Base-by-base conservation (phyloP, 2,888 invertebrate species). In the Drosophila yooni region DNA sequence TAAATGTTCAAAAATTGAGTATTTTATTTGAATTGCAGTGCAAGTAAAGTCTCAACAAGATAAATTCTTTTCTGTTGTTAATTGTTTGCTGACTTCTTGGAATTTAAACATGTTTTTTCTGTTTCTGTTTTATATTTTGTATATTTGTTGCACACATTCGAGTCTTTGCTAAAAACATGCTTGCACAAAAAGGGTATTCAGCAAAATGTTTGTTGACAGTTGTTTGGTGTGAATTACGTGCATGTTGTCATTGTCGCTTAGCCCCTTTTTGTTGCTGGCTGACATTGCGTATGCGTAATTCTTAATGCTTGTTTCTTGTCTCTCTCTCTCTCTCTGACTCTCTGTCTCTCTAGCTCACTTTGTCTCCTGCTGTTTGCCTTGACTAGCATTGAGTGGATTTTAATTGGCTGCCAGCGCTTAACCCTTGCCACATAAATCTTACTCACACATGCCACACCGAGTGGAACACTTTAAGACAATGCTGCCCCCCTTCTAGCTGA, bases 201-300 rank as follows among this genome's bases (percentile, higher is more conserved):
- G 18, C 11, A 69, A 77, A 70, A 57, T 76, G 67, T 70, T 71
- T 70, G 76, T 61, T 56, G 66, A 50, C 58, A 56, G 59, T 61
- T 46, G 61, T 70, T 68, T 64, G 66, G 58, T 54, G 53, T 70
- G 64, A 67, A 70, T 66, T 70, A 62, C 67, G 54, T 65, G 50
- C 51, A 48, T 46, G 48, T 67, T 66, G 43, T 53, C 70, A 48
- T 64, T 64, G 53, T 60, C 34, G 50, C 38, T 54, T 73, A 51
- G 25, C 31, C n/a, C 48, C 33, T 34, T 21, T 57, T 33, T 7
- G 29, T 52, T 46, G 7, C 51, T 51, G 70, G 74, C 78, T 53
- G 70, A 87, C 81, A 70, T 70, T 76, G 88, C 86, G 88, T 86
- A 86, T 88, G 88, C 88, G 82, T 85, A 80, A 83, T 88, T 76